Evolutionary conservation across 2,888 invertebrate genomes (phyloP).

Genomic region (Cheilosia grossa): DNA sequence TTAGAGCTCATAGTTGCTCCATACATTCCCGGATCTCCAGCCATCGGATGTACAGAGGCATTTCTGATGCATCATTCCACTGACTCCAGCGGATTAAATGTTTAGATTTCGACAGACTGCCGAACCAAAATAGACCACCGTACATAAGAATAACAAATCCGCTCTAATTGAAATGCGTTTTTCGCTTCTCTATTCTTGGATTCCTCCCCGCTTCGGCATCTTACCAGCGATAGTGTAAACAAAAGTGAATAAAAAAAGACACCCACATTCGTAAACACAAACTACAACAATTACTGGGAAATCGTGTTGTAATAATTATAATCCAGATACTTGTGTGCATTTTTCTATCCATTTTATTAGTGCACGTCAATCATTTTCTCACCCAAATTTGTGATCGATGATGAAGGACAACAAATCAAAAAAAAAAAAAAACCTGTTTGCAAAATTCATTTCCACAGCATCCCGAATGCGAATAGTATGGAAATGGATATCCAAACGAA

Average conservation of each 20-base stretch:
- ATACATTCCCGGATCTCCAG: not conserved
- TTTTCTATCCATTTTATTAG: constrained; percentile 16
- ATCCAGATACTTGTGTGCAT: not conserved
- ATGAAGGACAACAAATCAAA: constrained; percentile 43
- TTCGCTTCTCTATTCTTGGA: constrained; percentile 33
- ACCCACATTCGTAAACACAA: constrained; percentile 45
- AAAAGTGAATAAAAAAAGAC: constrained; percentile 28
- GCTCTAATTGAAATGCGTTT: constrained; percentile 66
- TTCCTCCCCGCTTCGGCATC: constrained; percentile 28
- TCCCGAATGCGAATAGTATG: not conserved
- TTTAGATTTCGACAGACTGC: constrained; percentile 58
- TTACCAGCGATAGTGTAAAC: constrained; percentile 46
- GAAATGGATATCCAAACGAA: constrained; percentile 5
- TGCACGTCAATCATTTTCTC: constrained; percentile 44
- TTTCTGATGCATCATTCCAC: constrained; percentile 37
- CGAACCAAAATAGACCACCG: constrained; percentile 54
- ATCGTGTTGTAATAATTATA: constrained; percentile 6
- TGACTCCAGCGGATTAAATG: constrained; percentile 58
- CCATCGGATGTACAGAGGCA: not conserved
- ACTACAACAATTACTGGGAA: constrained; percentile 48
- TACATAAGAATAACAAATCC: constrained; percentile 65
- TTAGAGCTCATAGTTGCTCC: constrained; percentile 8
- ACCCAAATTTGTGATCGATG: constrained; percentile 55
- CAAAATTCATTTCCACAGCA: constrained; percentile 10
- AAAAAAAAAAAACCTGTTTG: constrained; percentile 19